Conservation (phyloP, 2,113 vertebrate species). For the Seriola dumerili region DNA sequence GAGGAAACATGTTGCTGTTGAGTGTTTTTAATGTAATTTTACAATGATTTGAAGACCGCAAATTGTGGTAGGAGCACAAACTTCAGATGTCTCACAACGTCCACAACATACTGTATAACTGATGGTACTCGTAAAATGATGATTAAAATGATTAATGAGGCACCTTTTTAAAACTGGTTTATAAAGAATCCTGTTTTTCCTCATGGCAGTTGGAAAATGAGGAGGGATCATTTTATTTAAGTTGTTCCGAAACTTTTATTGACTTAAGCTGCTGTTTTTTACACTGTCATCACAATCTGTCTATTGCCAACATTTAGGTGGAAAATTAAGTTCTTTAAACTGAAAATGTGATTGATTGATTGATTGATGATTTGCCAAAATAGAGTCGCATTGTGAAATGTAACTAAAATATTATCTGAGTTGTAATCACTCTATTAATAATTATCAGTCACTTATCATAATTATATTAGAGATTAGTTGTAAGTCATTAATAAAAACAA, state of each 20-base stretch:
- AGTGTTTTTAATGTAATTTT: background rate
- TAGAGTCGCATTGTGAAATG: background rate
- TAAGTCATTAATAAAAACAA: background rate
- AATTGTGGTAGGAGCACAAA: background rate
- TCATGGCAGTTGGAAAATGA: no score
- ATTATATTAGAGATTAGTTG: background rate
- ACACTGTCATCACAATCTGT: no score
- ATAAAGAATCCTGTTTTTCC: no score
- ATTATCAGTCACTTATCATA: background rate
- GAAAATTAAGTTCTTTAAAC: no score
- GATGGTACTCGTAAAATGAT: no score
- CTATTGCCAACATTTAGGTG: no score
- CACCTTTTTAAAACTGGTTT: no score
- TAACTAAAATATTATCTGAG: background rate
- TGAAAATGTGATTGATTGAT: no score
- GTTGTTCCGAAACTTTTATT: background rate
- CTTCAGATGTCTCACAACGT: background rate
- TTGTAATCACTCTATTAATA: background rate
- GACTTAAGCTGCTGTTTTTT: no score
- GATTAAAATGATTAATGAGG: background rate
- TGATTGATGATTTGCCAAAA: no score
- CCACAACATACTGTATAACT: background rate
- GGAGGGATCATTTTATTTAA: no score
- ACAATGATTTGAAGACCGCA: background rate
- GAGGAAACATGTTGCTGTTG: background rate